phyloP scores from a whole-genome alignment of 2,113 vertebrate genomes.

The Tyto alba region DNA sequence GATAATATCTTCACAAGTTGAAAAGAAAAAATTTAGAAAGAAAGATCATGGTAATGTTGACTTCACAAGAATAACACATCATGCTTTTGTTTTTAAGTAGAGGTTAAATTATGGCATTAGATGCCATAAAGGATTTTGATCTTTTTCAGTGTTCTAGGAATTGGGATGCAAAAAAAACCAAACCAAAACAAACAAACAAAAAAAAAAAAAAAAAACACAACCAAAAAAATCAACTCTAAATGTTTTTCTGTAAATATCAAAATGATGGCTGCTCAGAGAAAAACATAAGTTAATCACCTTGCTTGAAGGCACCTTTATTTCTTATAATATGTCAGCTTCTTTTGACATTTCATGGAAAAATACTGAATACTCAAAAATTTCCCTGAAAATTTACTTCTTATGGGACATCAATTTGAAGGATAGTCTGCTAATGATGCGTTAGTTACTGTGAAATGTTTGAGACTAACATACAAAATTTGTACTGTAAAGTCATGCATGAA shows the following conservation, averaged over 20 bases:
- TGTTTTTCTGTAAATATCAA: not conserved
- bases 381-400: conserved; percentile 4
- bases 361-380: conserved; percentile 8
- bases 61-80: not conserved
- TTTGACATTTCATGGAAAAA: not conserved
- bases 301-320: not conserved
- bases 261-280: not conserved
- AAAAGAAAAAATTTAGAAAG: not conserved
- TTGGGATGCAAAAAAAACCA: not conserved
- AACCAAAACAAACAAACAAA: too few relatives aligned
- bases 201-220: too few relatives aligned
- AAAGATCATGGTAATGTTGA: not conserved
- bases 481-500: not conserved
- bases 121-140: not conserved
- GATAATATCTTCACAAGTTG: not conserved
- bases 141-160: not conserved
- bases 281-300: not conserved
- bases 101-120: not conserved
- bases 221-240: not conserved
- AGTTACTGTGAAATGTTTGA: conserved; percentile 10
- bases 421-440: not conserved
- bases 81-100: not conserved
- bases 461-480: conserved; percentile 17
- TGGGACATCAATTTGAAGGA: not conserved
- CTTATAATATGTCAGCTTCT: not conserved